phyloP scores from a whole-genome alignment of 2,113 vertebrate genomes.

The Amphiprion ocellaris region DNA sequence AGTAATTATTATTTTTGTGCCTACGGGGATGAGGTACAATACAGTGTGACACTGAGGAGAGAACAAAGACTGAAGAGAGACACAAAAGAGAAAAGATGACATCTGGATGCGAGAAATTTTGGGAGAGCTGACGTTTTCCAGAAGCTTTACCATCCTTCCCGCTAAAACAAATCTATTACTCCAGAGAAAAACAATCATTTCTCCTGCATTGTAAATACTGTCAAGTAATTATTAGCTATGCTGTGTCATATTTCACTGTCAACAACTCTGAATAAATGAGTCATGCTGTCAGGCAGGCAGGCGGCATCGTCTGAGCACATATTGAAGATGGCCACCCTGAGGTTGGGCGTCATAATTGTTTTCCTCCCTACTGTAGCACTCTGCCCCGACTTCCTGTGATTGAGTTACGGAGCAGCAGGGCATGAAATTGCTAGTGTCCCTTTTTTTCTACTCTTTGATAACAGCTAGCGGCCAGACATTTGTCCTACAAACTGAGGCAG shows the following conservation, averaged over 20 bases:
- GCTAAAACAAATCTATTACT: slow-evolving; percentile 28
- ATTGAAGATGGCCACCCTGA: slow-evolving; percentile 70
- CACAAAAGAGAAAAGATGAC: slow-evolving; percentile 40
- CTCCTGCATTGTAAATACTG: slow-evolving; percentile 16
- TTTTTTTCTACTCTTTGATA: slow-evolving; percentile 66
- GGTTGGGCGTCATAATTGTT: slow-evolving; percentile 74
- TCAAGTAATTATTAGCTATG: slow-evolving; percentile 57
- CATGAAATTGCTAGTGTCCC: slow-evolving; percentile 80
- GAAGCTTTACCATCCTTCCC: slow-evolving; percentile 23
- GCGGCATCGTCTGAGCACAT: slow-evolving; percentile 56
- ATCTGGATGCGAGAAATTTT: slow-evolving; percentile 30
- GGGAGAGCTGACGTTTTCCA: slow-evolving; percentile 11
- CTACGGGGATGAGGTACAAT: slow-evolving; percentile 92
- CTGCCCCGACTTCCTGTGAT: slow-evolving; percentile 67
- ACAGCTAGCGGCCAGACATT: slow-evolving; percentile 74
- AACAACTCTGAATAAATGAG: slow-evolving; percentile 73
- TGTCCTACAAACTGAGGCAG: slow-evolving; percentile 63
- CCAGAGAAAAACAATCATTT: slow-evolving; percentile 30
- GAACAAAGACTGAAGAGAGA: slow-evolving; percentile 63
- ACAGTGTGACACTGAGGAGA: slow-evolving; percentile 58
- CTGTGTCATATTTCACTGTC: slow-evolving; percentile 64
- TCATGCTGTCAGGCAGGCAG: slow-evolving; percentile 63
- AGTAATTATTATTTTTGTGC: slow-evolving; percentile 99
- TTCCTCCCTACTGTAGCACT: slow-evolving; percentile 68
- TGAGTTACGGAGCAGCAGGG: slow-evolving; percentile 80